A percentile compares a stretch with the other conserved stretches of the same genome.
Evolutionary conservation across 92 coral and sea anemone genomes (phyloP).

Genomic region (Paramuricea clavata): DNA sequence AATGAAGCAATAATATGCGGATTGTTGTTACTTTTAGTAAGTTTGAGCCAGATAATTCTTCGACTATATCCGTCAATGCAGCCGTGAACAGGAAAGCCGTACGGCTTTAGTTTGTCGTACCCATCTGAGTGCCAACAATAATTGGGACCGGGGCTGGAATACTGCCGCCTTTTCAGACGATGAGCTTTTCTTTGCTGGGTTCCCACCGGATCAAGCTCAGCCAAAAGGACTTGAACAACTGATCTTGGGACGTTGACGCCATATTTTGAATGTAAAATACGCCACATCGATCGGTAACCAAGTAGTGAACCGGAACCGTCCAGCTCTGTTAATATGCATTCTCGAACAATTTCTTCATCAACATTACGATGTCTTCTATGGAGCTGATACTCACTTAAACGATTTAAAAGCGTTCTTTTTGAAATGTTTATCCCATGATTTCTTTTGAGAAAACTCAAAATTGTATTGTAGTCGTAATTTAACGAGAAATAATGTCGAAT

Average conservation of each 20-base stretch:
- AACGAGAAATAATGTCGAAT: no score
- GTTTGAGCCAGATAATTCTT: conserved; percentile 52
- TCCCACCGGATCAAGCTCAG: neutral
- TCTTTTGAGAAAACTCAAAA: no score
- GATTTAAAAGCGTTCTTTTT: no score
- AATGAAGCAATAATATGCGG: conserved; percentile 42
- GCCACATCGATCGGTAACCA: no score
- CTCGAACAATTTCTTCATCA: conserved; percentile 53
- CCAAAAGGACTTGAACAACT: neutral
- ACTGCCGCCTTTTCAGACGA: neutral
- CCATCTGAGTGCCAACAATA: no score
- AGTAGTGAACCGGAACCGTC: conserved; percentile 59
- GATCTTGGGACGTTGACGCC: conserved; percentile 6
- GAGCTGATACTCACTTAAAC: conserved; percentile 34
- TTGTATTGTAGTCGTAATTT: no score
- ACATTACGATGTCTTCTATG: conserved; percentile 34
- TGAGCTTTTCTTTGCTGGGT: conserved; percentile 6
- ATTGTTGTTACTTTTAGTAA: conserved; percentile 55
- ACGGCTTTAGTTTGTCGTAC: no score
- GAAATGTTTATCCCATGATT: conserved; percentile 44
- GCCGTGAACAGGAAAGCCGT: no score
- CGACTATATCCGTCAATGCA: conserved; percentile 49
- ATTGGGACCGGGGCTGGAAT: conserved; percentile 27
- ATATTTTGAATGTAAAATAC: conserved; percentile 43
- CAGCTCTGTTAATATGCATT: conserved; percentile 45